These are phyloP conservation scores for Pristionchus fissidentatus DNA, from an alignment of 2,888 invertebrate species.

Conservation along the genomic window DNA sequence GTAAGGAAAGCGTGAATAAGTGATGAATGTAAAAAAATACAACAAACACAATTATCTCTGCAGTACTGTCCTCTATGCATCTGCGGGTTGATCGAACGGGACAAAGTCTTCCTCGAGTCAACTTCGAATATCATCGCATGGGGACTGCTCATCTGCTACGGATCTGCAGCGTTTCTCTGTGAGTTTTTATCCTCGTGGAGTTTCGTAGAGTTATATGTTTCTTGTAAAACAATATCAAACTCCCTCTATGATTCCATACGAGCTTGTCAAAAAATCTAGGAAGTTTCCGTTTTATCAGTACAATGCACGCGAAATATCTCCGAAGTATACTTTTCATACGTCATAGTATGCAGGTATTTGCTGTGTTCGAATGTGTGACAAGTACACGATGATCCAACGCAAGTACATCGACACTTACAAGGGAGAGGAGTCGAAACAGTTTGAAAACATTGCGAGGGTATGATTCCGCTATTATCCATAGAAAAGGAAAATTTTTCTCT, in stretches of 20 bases:
- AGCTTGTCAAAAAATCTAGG: no score
- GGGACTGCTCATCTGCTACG: slow-evolving; percentile 60
- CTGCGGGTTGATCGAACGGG: slow-evolving; percentile 58
- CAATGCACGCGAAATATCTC: no score
- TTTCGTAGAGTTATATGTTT: neutral
- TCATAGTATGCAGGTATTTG: slow-evolving; percentile 60
- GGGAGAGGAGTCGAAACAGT: slow-evolving; percentile 64
- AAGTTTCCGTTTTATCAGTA: no score
- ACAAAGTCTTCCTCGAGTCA: slow-evolving; percentile 63
- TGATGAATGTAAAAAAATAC: no score
- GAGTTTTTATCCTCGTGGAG: neutral
- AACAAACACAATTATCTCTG: neutral
- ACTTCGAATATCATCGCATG: slow-evolving; percentile 69
- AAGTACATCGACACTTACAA: slow-evolving; percentile 70
- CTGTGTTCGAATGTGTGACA: slow-evolving; percentile 68
- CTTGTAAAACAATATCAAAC: neutral
- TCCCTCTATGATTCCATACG: no score
- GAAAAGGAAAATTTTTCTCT: no score
- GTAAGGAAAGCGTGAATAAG: no score
- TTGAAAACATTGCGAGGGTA: slow-evolving; percentile 66
- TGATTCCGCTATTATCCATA: neutral
- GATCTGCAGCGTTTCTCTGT: slow-evolving; percentile 61
- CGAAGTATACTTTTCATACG: neutral
- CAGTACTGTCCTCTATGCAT: slow-evolving; percentile 69
- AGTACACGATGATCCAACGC: slow-evolving; percentile 69